A percentile compares a stretch with the other conserved stretches of the same genome.
Conservation (phyloP, 2,888 invertebrate genomes). For the Lepidochitona cinerea region DNA sequence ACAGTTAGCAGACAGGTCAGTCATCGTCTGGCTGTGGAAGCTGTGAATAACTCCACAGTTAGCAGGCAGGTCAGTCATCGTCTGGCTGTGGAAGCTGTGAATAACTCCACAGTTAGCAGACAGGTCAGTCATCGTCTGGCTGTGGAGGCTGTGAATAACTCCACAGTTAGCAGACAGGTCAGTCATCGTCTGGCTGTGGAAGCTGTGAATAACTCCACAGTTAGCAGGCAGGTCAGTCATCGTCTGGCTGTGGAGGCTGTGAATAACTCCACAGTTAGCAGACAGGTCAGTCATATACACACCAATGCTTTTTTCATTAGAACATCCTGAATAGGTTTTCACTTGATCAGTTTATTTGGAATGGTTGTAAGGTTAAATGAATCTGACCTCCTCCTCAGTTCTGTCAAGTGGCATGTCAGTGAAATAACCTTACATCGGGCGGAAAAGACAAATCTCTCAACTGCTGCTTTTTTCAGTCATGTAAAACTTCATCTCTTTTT, state of each 20-base stretch:
- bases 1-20: slow-evolving; percentile 34
- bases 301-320: too few relatives aligned
- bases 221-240: slow-evolving; percentile 34
- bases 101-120: slow-evolving; percentile 27
- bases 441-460: too few relatives aligned
- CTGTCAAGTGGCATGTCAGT: too few relatives aligned
- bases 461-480: too few relatives aligned
- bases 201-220: slow-evolving; percentile 26
- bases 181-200: slow-evolving; percentile 39
- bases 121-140: slow-evolving; percentile 47
- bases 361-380: too few relatives aligned
- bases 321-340: too few relatives aligned
- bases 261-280: slow-evolving; percentile 18
- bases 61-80: slow-evolving; percentile 32
- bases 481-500: too few relatives aligned
- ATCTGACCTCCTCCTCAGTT: too few relatives aligned
- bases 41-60: slow-evolving; percentile 24
- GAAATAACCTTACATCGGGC: too few relatives aligned
- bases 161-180: slow-evolving; percentile 35
- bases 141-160: slow-evolving; percentile 36
- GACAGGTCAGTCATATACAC: too few relatives aligned
- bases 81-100: slow-evolving; percentile 39
- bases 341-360: too few relatives aligned
- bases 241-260: slow-evolving; percentile 41
- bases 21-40: slow-evolving; percentile 38